Base-by-base conservation (phyloP, 2,797 vertebrate species). In the Tragelaphus oryx region DNA sequence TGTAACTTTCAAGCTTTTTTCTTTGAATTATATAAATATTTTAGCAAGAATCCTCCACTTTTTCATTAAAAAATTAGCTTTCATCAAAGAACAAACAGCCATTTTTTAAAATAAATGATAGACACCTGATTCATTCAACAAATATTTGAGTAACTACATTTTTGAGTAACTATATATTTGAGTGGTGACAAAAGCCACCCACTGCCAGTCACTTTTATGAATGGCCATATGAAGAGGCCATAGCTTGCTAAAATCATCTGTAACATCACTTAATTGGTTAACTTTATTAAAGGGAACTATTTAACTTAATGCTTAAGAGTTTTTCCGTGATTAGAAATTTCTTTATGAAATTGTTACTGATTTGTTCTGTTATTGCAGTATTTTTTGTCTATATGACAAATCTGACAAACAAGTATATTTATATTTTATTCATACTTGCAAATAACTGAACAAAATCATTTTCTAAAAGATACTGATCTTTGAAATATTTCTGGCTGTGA, bases 281-380 rank as follows among this genome's bases (percentile, higher is more conserved):
- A 92, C 48, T 93, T 95, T 52, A 84, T 86, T 91, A 81, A 91
- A 52, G 62, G 90, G 46, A 90, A 85, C n/a, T 79, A 30, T 65
- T 82, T 48, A 87, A 76, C 4, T 82, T 71, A 89, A 81, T 91
- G 76, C 44, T 71, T 93, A 81, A 65, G 28, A 48, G n/a, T 48
- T 88, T 91, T 94, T 52, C 81, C 76, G 33, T 85, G 20, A 87
- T 93, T 89, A 93, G 22, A 95, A 95, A 93, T 92, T 33, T 92
- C 50, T 93, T 95, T 52, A 44, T 89, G 81, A 93, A 95, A 97
- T 87, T 95, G 33, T 82, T 91, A 57, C 37, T 95, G 30, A 6
- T 52, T 91, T 86, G 89, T 88, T 95, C 13, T 93, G 33, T 93
- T 22, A 52, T 80, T 30, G 10, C 1, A 82, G 6, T 91, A 80